phyloP scores from a whole-genome alignment of 2,888 invertebrate species.

The Endotricha flammealis region DNA sequence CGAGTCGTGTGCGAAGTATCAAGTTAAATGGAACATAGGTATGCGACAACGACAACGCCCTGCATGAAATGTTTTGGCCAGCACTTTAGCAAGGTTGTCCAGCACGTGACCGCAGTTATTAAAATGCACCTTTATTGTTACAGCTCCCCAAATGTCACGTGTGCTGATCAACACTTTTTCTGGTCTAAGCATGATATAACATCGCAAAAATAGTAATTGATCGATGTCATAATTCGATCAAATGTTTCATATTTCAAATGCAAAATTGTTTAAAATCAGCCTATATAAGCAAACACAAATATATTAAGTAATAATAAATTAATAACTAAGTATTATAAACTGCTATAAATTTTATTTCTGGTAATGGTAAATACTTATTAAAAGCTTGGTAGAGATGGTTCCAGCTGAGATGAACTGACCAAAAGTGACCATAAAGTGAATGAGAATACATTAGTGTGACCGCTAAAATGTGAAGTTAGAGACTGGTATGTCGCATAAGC shows the following conservation, averaged over 20 bases:
- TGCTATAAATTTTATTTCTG: no score
- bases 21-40: slow-evolving; percentile 30
- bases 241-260: slow-evolving; percentile 8
- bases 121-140: slow-evolving; percentile 21
- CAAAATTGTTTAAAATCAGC: background rate
- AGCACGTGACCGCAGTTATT: slow-evolving; percentile 32
- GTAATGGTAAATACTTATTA: no score
- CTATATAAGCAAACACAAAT: no score
- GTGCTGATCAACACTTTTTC: slow-evolving; percentile 28
- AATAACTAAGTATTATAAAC: no score
- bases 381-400: no score
- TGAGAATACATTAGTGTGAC: no score
- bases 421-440: no score
- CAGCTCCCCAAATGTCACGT: slow-evolving; percentile 34
- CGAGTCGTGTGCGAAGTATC: slow-evolving; percentile 20
- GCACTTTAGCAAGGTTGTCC: slow-evolving; percentile 33
- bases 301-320: no score
- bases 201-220: slow-evolving; percentile 20
- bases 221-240: slow-evolving; percentile 19
- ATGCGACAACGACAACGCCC: slow-evolving; percentile 36
- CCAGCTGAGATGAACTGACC: no score
- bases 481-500: no score
- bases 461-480: no score
- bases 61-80: slow-evolving; percentile 28
- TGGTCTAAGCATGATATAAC: slow-evolving; percentile 31